Conservation (phyloP, 2,888 invertebrate species). For the Brachylomia viminalis region DNA sequence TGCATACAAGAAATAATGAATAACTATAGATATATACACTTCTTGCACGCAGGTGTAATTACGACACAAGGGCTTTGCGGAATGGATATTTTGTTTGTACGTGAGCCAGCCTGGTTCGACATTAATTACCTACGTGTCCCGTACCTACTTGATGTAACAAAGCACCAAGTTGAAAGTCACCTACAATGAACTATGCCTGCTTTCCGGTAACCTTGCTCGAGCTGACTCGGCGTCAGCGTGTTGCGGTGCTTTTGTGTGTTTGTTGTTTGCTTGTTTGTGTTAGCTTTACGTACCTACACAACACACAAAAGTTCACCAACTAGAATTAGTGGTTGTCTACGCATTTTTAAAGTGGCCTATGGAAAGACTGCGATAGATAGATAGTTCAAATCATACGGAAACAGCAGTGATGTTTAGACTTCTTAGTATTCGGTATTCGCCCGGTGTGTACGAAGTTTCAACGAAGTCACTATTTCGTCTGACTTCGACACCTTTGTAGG, state of each 20-base stretch:
- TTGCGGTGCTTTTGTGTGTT: slow-evolving; percentile 5
- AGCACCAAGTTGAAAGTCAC: slow-evolving; percentile 21
- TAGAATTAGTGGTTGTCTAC: neutral
- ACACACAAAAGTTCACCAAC: neutral
- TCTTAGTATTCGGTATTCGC: neutral
- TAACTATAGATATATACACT: neutral
- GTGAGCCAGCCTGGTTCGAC: neutral
- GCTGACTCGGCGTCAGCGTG: slow-evolving; percentile 33
- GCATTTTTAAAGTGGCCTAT: neutral
- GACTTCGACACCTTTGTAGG: neutral
- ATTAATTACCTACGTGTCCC: neutral
- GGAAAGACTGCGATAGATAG: neutral
- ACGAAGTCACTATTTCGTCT: neutral
- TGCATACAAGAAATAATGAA: no score
- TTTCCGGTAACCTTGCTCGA: slow-evolving; percentile 35
- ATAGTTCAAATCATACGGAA: neutral
- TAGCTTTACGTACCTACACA: neutral
- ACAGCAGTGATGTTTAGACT: neutral
- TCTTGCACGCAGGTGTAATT: slow-evolving; percentile 14
- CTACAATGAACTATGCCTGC: slow-evolving; percentile 19
- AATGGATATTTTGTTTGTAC: slow-evolving; percentile 8
- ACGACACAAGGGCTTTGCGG: neutral
- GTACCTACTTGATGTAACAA: slow-evolving; percentile 10
- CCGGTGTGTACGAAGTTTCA: neutral
- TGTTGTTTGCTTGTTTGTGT: no score